phyloP scores from a whole-genome alignment of 2,113 vertebrate genomes.

The Glaucomys volans region DNA sequence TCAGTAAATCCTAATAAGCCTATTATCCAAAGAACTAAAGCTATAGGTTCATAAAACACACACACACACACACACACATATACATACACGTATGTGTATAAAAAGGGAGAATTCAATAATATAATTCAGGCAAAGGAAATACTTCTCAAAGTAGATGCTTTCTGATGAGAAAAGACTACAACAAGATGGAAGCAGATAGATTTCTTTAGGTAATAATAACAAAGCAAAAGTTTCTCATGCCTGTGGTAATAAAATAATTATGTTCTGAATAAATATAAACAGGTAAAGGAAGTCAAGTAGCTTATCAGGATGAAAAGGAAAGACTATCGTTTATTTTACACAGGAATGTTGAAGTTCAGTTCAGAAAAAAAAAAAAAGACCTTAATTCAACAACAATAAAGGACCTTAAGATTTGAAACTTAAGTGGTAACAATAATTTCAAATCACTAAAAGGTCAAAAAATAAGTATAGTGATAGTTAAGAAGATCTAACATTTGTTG shows the following conservation, averaged over 20 bases:
- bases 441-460: conserved; percentile 45
- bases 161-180: conserved; percentile 46
- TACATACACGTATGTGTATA: neutral
- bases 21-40: conserved; percentile 40
- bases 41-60: neutral
- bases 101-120: neutral
- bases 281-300: neutral
- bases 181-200: conserved; percentile 36
- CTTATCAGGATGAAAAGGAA: conserved; percentile 10
- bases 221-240: conserved; percentile 56
- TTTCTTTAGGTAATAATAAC: conserved; percentile 47
- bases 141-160: conserved; percentile 43
- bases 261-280: conserved; percentile 61
- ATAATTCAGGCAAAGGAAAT: conserved; percentile 49
- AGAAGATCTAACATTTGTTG: neutral
- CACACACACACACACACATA: no score
- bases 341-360: neutral
- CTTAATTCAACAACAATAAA: neutral
- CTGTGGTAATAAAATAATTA: conserved; percentile 54
- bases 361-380: neutral
- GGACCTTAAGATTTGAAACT: conserved; percentile 18
- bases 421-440: conserved; percentile 20
- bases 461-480: conserved; percentile 15
- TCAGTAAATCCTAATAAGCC: neutral
- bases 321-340: neutral